These are phyloP conservation scores for Athalia rosae DNA, from an alignment of 2,888 invertebrate genomes.

Conservation along the genomic window DNA sequence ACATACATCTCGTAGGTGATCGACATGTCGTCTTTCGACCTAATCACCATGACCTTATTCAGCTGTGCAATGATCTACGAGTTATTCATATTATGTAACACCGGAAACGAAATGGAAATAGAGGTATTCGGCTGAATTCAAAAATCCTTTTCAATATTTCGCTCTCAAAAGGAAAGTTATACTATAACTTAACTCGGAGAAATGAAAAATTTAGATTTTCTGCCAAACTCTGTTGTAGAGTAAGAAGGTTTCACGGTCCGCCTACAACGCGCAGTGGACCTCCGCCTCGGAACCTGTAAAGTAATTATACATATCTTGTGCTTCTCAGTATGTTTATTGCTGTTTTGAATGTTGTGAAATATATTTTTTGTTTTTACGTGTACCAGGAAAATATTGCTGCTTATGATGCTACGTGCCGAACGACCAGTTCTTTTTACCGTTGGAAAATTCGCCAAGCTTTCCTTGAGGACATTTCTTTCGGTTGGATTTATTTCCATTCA, in stretches of 20 bases:
- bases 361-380: not conserved
- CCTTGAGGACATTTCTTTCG: constrained; percentile 9
- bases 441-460: constrained; percentile 40
- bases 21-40: constrained; percentile 7
- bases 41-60: constrained; percentile 13
- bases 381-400: constrained; percentile 18
- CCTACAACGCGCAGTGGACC: constrained; percentile 35
- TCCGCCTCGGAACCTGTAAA: constrained; percentile 22
- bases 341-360: not conserved
- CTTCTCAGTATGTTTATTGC: not conserved
- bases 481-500: not conserved
- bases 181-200: not conserved
- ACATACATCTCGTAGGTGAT: not conserved
- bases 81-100: constrained; percentile 14
- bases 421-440: constrained; percentile 29
- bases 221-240: constrained; percentile 11
- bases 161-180: not conserved
- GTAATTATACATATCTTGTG: not conserved
- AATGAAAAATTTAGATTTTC: not conserved
- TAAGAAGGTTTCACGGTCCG: constrained; percentile 1
- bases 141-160: too few relatives aligned
- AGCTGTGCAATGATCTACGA: constrained; percentile 15
- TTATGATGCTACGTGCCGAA: constrained; percentile 33
- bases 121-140: not conserved
- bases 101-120: constrained; percentile 30